These are phyloP conservation scores for Rhynchomys soricoides DNA, from an alignment of 2,113 vertebrate species.

Conservation along the genomic window DNA sequence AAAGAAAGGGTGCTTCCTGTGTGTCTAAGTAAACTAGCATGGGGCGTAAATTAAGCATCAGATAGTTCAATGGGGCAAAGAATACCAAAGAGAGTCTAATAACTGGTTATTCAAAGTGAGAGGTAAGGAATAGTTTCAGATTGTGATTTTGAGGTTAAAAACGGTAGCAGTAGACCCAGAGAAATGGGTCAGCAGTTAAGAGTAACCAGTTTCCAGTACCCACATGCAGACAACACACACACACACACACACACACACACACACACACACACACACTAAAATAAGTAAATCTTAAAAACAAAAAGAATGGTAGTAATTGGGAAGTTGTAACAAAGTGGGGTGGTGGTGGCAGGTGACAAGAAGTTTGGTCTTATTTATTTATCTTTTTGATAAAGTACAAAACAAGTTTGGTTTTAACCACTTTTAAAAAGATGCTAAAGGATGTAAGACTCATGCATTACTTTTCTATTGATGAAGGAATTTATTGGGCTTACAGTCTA, in stretches of 20 bases:
- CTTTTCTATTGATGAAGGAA: neutral
- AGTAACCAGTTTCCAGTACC: neutral
- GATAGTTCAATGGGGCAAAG: neutral
- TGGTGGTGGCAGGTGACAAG: neutral
- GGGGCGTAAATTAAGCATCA: neutral
- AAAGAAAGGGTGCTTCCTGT: neutral
- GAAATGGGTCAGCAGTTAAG: neutral
- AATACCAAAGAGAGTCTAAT: neutral
- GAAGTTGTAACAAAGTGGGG: neutral
- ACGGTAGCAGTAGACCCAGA: neutral
- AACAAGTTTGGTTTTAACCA: neutral
- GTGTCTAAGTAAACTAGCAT: neutral
- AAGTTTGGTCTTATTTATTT: neutral
- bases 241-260: too few relatives aligned
- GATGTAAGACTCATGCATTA: neutral
- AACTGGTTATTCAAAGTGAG: neutral
- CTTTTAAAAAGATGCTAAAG: neutral
- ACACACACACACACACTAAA: too few relatives aligned
- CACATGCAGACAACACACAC: too few relatives aligned
- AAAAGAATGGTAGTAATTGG: neutral
- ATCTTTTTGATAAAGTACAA: neutral
- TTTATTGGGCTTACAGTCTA: neutral
- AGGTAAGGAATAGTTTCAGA: neutral
- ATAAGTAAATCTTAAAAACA: neutral
- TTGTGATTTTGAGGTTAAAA: neutral